Evolutionary conservation across 2,797 vertebrate species (phyloP).

Genomic region (Rhinella marina): DNA sequence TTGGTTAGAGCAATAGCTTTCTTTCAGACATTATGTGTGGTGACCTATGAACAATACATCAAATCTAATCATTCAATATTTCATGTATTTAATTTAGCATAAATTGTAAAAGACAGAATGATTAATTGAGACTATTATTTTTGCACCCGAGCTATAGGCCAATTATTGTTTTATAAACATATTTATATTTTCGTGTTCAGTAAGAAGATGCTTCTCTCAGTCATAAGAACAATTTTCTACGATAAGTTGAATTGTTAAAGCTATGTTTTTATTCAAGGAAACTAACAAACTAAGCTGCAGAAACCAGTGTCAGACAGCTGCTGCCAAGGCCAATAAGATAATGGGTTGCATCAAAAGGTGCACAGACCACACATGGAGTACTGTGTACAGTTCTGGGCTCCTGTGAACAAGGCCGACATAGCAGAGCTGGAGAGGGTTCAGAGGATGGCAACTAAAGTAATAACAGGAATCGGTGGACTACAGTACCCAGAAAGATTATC

Average conservation of each 20-base stretch:
- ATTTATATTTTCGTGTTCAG: background rate
- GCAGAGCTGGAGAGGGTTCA: too few species aligned
- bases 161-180: background rate
- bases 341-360: too few species aligned
- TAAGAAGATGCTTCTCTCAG: background rate
- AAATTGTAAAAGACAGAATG: constrained; percentile 29
- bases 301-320: too few species aligned
- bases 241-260: background rate
- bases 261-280: background rate
- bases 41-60: constrained; percentile 37
- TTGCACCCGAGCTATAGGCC: background rate
- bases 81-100: constrained; percentile 43
- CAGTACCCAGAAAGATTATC: too few species aligned
- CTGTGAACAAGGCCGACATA: too few species aligned
- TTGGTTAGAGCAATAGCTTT: background rate
- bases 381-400: too few species aligned
- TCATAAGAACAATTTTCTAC: background rate
- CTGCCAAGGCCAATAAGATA: too few species aligned
- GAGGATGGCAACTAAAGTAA: too few species aligned
- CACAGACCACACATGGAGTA: too few species aligned
- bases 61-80: constrained; percentile 33
- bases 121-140: background rate
- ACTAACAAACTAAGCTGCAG: too few species aligned
- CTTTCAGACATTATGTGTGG: background rate
- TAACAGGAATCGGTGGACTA: too few species aligned